Evolutionary conservation across 2,113 vertebrate genomes (phyloP).

Genomic region (Pantherophis guttatus): DNA sequence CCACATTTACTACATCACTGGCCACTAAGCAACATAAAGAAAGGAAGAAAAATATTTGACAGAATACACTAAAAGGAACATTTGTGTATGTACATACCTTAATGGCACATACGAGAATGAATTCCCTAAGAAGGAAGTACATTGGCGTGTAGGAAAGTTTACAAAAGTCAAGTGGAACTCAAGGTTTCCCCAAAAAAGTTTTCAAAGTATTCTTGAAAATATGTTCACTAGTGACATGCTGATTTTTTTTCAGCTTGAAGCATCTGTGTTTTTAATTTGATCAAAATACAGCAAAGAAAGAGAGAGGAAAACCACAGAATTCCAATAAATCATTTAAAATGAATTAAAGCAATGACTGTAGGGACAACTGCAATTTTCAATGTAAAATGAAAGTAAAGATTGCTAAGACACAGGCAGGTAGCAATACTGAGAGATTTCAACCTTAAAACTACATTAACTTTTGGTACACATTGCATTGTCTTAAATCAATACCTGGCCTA

Average conservation of each 20-base stretch:
- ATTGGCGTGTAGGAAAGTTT: background rate
- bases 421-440: slow-evolving; percentile 53
- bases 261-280: slow-evolving; percentile 60
- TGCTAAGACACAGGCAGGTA: slow-evolving; percentile 29
- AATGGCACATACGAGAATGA: background rate
- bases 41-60: background rate
- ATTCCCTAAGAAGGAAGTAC: background rate
- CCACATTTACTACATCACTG: background rate
- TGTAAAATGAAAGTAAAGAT: slow-evolving; percentile 36
- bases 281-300: slow-evolving; percentile 49
- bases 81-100: background rate
- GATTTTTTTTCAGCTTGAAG: slow-evolving; percentile 46
- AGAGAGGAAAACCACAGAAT: slow-evolving; percentile 30
- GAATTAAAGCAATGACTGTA: slow-evolving; percentile 61
- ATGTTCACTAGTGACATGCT: slow-evolving; percentile 34
- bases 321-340: slow-evolving; percentile 63
- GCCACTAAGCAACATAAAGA: background rate
- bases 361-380: slow-evolving; percentile 53
- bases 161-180: background rate
- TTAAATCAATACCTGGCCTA: slow-evolving; percentile 38
- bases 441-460: slow-evolving; percentile 19
- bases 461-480: slow-evolving; percentile 43
- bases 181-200: slow-evolving; percentile 28
- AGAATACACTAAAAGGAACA: background rate
- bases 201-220: slow-evolving; percentile 10